A percentile compares a stretch with the other conserved stretches of the same genome.
Conservation (phyloP, 2,888 invertebrate species). For the Strigamia transsilvanica region DNA sequence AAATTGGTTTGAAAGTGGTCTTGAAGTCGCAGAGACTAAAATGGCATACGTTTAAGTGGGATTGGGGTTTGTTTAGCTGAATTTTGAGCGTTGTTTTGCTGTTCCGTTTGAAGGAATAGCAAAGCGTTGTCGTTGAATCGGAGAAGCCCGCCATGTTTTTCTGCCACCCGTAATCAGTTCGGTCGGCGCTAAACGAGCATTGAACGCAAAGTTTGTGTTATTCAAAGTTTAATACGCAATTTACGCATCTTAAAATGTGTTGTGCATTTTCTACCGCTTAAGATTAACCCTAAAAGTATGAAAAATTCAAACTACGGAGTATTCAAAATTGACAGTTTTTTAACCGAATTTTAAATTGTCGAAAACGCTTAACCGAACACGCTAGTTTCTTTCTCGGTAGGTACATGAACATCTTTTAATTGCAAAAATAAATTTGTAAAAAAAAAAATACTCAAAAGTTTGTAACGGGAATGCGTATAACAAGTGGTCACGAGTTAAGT, state of each 20-base stretch:
- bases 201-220: slow-evolving; percentile 13
- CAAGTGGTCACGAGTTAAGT: neutral
- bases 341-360: neutral
- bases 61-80: neutral
- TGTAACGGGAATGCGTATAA: slow-evolving; percentile 3
- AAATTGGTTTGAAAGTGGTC: neutral
- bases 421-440: neutral
- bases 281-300: neutral
- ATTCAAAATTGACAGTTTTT: slow-evolving; percentile 6
- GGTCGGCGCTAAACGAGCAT: neutral
- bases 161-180: slow-evolving; percentile 23
- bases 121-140: slow-evolving; percentile 32
- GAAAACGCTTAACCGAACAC: neutral
- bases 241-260: neutral
- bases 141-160: slow-evolving; percentile 54
- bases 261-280: neutral
- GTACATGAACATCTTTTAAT: neutral
- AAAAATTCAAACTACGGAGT: neutral
- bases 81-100: neutral
- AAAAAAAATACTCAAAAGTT: neutral
- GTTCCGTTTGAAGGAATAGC: neutral
- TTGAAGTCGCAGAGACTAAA: neutral
- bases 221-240: neutral
- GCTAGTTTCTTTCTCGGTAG: neutral
- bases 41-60: neutral